Evolutionary conservation across 2,113 vertebrate species (phyloP), one percentile per base, ranked within the genome.

Genomic region (Petaurus breviceps): DNA sequence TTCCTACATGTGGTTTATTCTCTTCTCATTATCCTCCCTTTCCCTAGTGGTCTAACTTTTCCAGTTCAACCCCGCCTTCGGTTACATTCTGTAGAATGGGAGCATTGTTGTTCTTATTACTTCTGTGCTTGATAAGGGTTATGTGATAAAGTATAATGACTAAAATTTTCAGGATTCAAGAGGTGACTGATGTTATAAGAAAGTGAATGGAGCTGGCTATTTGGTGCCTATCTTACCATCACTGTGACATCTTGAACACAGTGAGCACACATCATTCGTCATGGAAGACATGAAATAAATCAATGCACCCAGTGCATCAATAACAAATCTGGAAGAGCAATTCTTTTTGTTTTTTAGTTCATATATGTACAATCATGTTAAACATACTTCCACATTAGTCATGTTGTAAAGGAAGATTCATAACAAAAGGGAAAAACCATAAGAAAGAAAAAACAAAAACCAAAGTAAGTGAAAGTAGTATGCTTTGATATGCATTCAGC

Each of bases 131-230:
- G 25, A 0, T 89, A 54, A 93, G 24, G 11, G 49, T 55, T 55
- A 19, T 90, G 68, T n/a, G 22, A 90, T 91, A 51, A 91, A 49
- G 37, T 37, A 77, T 19, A 94, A 46, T n/a, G 94, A 91, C 0
- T n/a, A 95, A 94, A 92, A 46, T 22, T 54, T 94, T 91, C 2
- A 57, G 84, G 94, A 25, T 2, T 90, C 57, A 96, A 91, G 52
- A 94, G 31, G 10, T 57, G 61, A 94, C 89, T 90, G 77, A 8
- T 93, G 37, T 49, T 94, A 28, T 68, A 91, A 95, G 84, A 94
- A 95, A 77, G 31, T 31, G n/a, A 51, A 68, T 68, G 61, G 28
- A 61, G 28, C 28, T 11, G 9, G 28, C 57, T 61, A 31, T 31
- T 68, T 12, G 37, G 16, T 43, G 68, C n/a, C 68, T 84, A 0